A percentile compares a stretch with the other conserved stretches of the same genome.
phyloP scores from a whole-genome alignment of 1,140 invertebrate genomes.

The Drosophila tsacasi region DNA sequence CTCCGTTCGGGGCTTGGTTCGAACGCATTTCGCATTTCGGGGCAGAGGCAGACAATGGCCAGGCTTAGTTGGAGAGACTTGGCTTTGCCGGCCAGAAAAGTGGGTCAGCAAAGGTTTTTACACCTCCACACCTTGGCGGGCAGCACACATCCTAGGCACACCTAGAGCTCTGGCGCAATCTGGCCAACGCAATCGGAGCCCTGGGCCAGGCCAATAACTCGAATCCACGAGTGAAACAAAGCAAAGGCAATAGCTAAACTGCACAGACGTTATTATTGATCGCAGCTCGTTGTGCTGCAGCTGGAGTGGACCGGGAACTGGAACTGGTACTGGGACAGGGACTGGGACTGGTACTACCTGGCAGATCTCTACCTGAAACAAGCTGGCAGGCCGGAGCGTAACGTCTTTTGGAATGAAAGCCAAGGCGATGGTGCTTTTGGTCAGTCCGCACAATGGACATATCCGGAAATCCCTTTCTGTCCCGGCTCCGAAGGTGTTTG shows the following conservation, averaged over 20 bases:
- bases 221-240: conserved; percentile 45
- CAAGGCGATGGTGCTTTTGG: conserved; percentile 53
- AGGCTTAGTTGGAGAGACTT: conserved; percentile 30
- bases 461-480: conserved; percentile 50
- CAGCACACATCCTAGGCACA: conserved; percentile 56
- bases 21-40: conserved; percentile 44
- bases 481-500: conserved; percentile 54
- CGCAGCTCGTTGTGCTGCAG: conserved; percentile 47
- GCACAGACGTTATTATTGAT: conserved; percentile 50
- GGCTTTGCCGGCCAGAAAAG: conserved; percentile 23
- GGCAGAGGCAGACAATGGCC: conserved; percentile 34
- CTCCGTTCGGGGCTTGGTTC: conserved; percentile 25
- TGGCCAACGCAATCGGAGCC: conserved; percentile 49
- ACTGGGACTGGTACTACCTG: neutral
- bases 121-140: conserved; percentile 54
- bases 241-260: conserved; percentile 8
- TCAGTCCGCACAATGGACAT: conserved; percentile 39
- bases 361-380: conserved; percentile 38
- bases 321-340: conserved; percentile 30
- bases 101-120: conserved; percentile 60
- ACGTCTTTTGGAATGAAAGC: conserved; percentile 46
- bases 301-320: conserved; percentile 46
- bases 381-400: conserved; percentile 28
- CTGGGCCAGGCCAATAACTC: conserved; percentile 47
- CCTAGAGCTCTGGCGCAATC: conserved; percentile 58